phyloP scores from a whole-genome alignment of 2,888 invertebrate species.

The Cheilosia vulpina region DNA sequence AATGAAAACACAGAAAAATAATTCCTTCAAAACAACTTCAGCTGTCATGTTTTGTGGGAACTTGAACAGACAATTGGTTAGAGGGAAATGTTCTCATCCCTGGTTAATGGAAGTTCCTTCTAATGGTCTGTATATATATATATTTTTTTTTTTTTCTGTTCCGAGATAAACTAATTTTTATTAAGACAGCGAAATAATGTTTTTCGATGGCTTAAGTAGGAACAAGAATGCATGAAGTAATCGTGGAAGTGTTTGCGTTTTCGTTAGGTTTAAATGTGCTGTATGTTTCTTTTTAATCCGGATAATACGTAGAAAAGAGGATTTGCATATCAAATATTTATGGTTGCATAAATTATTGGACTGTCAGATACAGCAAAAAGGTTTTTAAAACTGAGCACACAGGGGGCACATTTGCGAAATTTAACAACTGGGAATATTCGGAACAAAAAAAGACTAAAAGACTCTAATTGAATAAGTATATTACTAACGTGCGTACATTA shows the following conservation, averaged over 20 bases:
- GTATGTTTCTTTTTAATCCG: neutral
- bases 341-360: neutral
- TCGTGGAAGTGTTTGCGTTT: neutral
- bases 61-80: slow-evolving; percentile 20
- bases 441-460: too few relatives aligned
- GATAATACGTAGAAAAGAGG: neutral
- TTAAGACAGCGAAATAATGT: slow-evolving; percentile 18
- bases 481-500: too few relatives aligned
- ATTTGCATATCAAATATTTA: neutral
- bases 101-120: slow-evolving; percentile 52
- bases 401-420: too few relatives aligned
- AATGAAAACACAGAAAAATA: slow-evolving; percentile 7
- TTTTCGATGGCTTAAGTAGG: slow-evolving; percentile 20
- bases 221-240: slow-evolving; percentile 46
- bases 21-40: slow-evolving; percentile 10
- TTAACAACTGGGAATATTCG: too few relatives aligned
- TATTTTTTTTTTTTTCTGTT: slow-evolving; percentile 36
- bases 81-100: slow-evolving; percentile 12
- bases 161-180: slow-evolving; percentile 47
- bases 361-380: too few relatives aligned
- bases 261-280: neutral
- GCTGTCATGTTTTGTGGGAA: slow-evolving; percentile 40
- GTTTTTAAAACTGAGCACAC: too few relatives aligned
- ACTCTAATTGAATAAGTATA: too few relatives aligned
- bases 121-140: slow-evolving; percentile 33